Conservation (phyloP, 2,113 vertebrate genomes). For the Salvelinus fontinalis region DNA sequence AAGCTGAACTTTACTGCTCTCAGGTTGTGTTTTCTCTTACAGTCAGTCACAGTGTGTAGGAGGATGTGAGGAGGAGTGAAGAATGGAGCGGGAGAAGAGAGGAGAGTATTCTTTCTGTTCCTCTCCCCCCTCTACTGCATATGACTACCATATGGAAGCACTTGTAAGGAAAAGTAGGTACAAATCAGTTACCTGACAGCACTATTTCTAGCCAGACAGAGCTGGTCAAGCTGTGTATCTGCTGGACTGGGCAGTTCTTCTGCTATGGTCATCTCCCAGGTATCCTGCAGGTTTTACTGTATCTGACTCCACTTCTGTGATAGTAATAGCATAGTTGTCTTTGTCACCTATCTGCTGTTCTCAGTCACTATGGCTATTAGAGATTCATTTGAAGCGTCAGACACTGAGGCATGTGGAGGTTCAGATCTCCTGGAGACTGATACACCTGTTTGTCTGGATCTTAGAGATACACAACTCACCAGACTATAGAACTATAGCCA, state of each 20-base stretch:
- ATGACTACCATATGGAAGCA: conserved; percentile 37
- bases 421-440: neutral
- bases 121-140: neutral
- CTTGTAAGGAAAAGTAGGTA: conserved; percentile 39
- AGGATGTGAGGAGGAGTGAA: conserved; percentile 1
- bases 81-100: conserved; percentile 21
- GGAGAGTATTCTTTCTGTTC: neutral
- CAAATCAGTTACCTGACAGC: conserved; percentile 36
- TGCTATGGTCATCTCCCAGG: neutral
- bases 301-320: neutral
- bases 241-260: neutral
- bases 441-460: neutral
- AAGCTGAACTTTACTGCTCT: neutral
- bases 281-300: neutral
- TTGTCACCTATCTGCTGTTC: neutral
- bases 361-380: neutral
- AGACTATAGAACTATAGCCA: neutral
- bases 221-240: conserved; percentile 15
- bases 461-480: no score
- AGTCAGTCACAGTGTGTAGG: neutral
- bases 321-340: neutral
- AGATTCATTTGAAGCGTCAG: neutral
- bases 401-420: neutral
- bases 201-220: conserved; percentile 24
- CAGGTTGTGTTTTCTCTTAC: conserved; percentile 7